Percentiles rank a stretch among this genome's conserved stretches.
phyloP scores from a whole-genome alignment of 2,888 invertebrate species.

The Sialis lutaria region DNA sequence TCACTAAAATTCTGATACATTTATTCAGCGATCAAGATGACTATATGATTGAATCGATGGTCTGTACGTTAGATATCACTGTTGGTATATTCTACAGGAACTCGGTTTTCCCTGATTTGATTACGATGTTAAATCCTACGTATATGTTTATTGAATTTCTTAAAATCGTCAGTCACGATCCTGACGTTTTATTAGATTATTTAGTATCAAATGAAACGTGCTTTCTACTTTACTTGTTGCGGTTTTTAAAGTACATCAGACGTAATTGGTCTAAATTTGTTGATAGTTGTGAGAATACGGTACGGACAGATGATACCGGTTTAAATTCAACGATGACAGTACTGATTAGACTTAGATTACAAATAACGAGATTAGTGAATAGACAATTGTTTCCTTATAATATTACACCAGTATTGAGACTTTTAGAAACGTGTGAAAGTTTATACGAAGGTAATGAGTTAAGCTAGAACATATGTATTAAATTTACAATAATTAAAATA shows the following conservation, averaged over 20 bases:
- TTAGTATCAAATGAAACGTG: conserved; percentile 83
- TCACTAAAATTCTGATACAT: conserved; percentile 76
- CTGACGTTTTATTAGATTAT: conserved; percentile 65
- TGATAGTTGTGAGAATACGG: conserved; percentile 40
- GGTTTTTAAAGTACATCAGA: conserved; percentile 69
- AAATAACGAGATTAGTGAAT: conserved; percentile 67
- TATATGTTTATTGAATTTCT: conserved; percentile 77
- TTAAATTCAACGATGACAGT: conserved; percentile 74
- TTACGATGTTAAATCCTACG: conserved; percentile 69
- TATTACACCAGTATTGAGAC: conserved; percentile 68
- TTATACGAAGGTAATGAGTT: conserved; percentile 71
- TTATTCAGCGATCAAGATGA: conserved; percentile 84
- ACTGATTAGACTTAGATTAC: conserved; percentile 56
- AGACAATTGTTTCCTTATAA: conserved; percentile 78
- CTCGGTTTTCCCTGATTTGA: conserved; percentile 61
- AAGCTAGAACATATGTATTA: conserved; percentile 27
- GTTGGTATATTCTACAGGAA: conserved; percentile 70
- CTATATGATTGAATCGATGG: conserved; percentile 81
- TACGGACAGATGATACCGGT: conserved; percentile 24
- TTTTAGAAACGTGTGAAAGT: conserved; percentile 70
- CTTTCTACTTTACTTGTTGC: conserved; percentile 65
- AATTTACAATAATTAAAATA: too few species aligned
- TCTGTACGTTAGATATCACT: conserved; percentile 76
- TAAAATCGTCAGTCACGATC: conserved; percentile 64
- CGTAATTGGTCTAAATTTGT: conserved; percentile 73